Percentiles rank a stretch among this genome's conserved stretches.
These are phyloP conservation scores for Cathartes aura DNA, from an alignment of 2,113 vertebrate species.

Conservation along the genomic window DNA sequence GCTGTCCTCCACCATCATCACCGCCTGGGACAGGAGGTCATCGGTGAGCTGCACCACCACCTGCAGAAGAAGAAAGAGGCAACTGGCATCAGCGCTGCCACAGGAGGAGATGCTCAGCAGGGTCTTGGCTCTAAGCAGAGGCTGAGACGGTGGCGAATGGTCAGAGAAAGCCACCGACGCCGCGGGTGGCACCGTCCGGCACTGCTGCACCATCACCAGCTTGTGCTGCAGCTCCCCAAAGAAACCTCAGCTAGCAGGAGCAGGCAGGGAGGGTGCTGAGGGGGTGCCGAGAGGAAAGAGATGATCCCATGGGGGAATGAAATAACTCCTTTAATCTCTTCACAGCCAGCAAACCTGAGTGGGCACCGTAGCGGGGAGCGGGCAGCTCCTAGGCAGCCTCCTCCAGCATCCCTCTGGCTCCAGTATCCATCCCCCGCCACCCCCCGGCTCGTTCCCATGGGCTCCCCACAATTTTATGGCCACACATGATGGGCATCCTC, in stretches of 20 bases:
- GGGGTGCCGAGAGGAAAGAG: neutral
- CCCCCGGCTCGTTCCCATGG: neutral
- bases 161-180: neutral
- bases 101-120: fast-evolving
- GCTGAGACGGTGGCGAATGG: neutral
- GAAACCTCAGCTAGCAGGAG: neutral
- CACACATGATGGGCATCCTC: neutral
- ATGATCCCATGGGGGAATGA: neutral
- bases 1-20: slow-evolving; percentile 96
- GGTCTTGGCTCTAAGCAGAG: neutral
- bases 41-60: slow-evolving; percentile 94
- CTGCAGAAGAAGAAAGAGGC: slow-evolving; percentile 65
- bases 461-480: neutral
- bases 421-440: neutral
- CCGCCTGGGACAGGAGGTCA: slow-evolving; percentile 93
- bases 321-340: neutral
- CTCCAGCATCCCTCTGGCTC: neutral
- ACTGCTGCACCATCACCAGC: neutral
- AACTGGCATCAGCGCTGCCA: fast-evolving
- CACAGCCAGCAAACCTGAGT: neutral
- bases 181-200: fast-evolving
- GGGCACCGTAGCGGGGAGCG: neutral
- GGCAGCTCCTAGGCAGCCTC: neutral
- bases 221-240: neutral
- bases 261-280: neutral